Conservation (phyloP, 2,888 invertebrate species). For the Patella ulyssiponensis region DNA sequence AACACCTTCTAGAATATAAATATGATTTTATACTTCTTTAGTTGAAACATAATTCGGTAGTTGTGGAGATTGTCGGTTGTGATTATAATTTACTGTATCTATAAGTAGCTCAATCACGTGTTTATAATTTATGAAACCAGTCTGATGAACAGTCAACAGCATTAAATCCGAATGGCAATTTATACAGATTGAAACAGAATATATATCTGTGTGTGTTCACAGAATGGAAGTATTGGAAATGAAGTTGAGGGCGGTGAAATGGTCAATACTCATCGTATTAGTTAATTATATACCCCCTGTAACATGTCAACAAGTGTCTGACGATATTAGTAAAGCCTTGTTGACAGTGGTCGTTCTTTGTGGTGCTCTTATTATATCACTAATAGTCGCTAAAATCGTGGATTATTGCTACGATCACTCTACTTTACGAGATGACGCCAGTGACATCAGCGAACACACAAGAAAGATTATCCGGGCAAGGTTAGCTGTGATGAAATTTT, state of each 20-base stretch:
- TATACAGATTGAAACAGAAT: too few relatives aligned
- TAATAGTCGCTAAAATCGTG: slow-evolving; percentile 54
- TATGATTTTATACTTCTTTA: too few relatives aligned
- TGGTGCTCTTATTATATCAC: slow-evolving; percentile 49
- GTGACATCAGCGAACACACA: slow-evolving; percentile 58
- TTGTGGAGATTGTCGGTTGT: too few relatives aligned
- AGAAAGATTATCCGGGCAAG: slow-evolving; percentile 45
- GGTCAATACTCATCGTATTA: not conserved
- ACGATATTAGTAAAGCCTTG: slow-evolving; percentile 33
- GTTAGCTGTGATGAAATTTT: slow-evolving; percentile 43
- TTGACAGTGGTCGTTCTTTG: slow-evolving; percentile 43
- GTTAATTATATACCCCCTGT: not conserved
- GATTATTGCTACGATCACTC: slow-evolving; percentile 51
- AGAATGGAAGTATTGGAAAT: not conserved
- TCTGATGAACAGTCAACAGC: too few relatives aligned
- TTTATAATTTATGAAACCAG: too few relatives aligned
- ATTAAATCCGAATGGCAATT: too few relatives aligned
- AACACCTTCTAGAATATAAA: too few relatives aligned
- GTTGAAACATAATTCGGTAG: too few relatives aligned
- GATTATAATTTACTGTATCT: too few relatives aligned
- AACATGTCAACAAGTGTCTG: not conserved
- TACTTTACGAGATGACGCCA: slow-evolving; percentile 52
- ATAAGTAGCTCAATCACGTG: too few relatives aligned
- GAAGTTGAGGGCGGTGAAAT: not conserved
- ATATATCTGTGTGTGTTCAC: not conserved